These are phyloP conservation scores for Syngnathus scovelli DNA, from an alignment of 2,113 vertebrate species.

Conservation along the genomic window DNA sequence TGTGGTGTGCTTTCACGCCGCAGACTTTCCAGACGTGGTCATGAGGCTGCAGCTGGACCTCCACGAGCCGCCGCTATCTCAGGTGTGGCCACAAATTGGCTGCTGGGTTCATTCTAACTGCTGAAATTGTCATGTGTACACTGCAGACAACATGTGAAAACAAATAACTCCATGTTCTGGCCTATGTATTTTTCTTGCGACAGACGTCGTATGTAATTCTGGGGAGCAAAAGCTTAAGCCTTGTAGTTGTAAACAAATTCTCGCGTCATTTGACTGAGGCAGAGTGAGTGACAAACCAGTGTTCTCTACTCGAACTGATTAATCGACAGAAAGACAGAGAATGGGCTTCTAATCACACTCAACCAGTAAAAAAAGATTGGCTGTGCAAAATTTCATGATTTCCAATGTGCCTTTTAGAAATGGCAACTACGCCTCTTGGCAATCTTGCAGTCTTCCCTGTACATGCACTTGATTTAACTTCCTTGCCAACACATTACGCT, in stretches of 20 bases:
- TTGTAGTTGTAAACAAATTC: background rate
- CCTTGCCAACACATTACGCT: too few relatives aligned
- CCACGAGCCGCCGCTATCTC: conserved; percentile 94
- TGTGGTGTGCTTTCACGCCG: conserved; percentile 96
- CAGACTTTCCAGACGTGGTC: conserved; percentile 94
- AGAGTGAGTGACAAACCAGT: background rate
- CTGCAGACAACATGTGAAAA: background rate
- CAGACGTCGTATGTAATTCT: background rate
- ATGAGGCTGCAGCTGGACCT: conserved; percentile 95
- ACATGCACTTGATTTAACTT: too few relatives aligned
- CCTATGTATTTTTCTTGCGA: background rate
- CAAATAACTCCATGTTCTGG: background rate
- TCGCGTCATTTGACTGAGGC: background rate
- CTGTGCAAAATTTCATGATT: too few relatives aligned
- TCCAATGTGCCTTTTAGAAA: too few relatives aligned
- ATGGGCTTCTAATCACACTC: too few relatives aligned
- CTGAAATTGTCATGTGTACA: background rate
- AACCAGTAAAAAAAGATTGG: too few relatives aligned
- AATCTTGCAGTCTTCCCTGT: too few relatives aligned
- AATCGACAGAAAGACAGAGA: too few relatives aligned
- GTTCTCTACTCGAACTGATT: background rate
- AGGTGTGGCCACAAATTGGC: conserved; percentile 68
- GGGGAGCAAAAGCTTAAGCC: background rate
- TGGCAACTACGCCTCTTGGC: too few relatives aligned
- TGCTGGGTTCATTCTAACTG: conserved; percentile 1